Base-by-base conservation (phyloP, 92 coral and sea anemone genomes). In the Virgularia gustaviana region DNA sequence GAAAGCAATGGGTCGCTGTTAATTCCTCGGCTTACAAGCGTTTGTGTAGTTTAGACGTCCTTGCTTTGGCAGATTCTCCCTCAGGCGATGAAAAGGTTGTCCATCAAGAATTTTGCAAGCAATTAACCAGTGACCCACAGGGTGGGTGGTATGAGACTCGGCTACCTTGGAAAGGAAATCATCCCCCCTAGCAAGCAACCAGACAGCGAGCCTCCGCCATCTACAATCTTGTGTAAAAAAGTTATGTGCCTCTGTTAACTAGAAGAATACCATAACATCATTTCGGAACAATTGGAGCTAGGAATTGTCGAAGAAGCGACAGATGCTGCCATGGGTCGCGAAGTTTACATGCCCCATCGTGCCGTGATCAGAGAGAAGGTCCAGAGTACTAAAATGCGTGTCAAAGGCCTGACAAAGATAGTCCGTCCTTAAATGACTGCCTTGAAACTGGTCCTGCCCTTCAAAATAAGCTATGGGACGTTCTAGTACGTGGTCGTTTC, bases 121-220 rank as follows among this genome's bases (percentile, higher is more conserved):
- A 79, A 39, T 37, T 79, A 30, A n/a, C 79, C 15, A 37, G 83
- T 12, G 31, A 70, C 9, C 44, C 57, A 8, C 44, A 44, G 15
- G 64, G 56, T 35, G 83, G 78, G 7, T 78, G 78, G 83, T 78
- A 78, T 34, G 83, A 68, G 28, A 78, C 78, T 0, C 59, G 71
- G 20, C 57, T 78, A 33, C 78, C 81, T 12, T 77, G 57, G 65
- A 77, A 51, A 33, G 76, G 77, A 7, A 56, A 61, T 37, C 81
- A 77, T 39, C 67, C 78, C 2, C 83, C n/a, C 71, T 78, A 2
- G 77, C 71, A 0, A 30, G 36, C 22, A 79, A 72, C 63, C 28
- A 24, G 6, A 52, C 31, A 2, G 80, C 72, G 20, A 79, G 79
- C 19, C 47, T 79, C 23, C 84, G 60, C 23, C 84, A 73, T 33